phyloP scores from a whole-genome alignment of 92 coral and sea anemone species.

The Montipora capitata region DNA sequence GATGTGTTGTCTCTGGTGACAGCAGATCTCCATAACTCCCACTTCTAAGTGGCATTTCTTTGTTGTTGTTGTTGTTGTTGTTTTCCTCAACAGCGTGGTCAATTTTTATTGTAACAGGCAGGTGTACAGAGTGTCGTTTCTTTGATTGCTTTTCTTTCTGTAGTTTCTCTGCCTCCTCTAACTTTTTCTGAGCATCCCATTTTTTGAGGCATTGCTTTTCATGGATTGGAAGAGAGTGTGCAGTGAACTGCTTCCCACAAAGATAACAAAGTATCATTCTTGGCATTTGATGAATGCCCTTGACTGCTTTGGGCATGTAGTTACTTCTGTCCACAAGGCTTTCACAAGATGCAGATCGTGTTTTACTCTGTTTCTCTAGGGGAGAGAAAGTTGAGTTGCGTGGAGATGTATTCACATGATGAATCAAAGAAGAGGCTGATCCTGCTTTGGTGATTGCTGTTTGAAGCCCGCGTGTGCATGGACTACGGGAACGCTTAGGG shows the following conservation, averaged over 20 bases:
- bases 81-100: conserved; percentile 71
- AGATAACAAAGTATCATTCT: conserved; percentile 93
- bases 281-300: conserved; percentile 55
- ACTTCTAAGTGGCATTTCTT: conserved; percentile 25
- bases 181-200: conserved; percentile 79
- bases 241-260: conserved; percentile 93
- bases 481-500: conserved; percentile 85
- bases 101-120: conserved; percentile 84
- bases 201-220: conserved; percentile 96
- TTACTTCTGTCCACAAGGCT: conserved; percentile 58
- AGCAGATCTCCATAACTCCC: conserved; percentile 45
- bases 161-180: conserved; percentile 61
- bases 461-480: conserved; percentile 39
- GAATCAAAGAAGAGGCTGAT: conserved; percentile 67
- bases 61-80: conserved; percentile 63
- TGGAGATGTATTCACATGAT: conserved; percentile 4
- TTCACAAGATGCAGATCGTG: conserved; percentile 77
- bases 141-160: conserved; percentile 59
- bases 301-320: conserved; percentile 45
- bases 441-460: conserved; percentile 62
- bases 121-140: conserved; percentile 64
- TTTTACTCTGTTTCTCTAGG: conserved; percentile 9
- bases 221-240: conserved; percentile 91
- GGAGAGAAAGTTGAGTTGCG: neutral
- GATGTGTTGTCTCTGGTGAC: conserved; percentile 5